Percentiles rank a stretch among this genome's conserved stretches.
Conservation (phyloP, 2,113 vertebrate species). For the Microtus pennsylvanicus region DNA sequence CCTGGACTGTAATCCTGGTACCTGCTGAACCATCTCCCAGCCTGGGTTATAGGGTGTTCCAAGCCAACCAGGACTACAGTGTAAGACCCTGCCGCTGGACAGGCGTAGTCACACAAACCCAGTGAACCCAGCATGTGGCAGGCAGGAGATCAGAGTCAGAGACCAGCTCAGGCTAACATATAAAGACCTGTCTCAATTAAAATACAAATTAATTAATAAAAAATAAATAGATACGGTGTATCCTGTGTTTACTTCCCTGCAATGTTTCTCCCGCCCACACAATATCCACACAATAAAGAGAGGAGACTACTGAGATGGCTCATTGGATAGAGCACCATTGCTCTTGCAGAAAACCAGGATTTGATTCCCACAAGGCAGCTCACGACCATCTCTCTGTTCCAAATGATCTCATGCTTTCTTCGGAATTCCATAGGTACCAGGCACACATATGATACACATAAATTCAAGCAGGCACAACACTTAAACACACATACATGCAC, state of each 20-base stretch:
- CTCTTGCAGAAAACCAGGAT: background rate
- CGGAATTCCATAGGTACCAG: background rate
- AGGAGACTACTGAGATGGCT: background rate
- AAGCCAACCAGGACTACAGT: background rate
- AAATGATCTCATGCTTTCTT: background rate
- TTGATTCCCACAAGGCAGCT: background rate
- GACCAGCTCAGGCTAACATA: background rate
- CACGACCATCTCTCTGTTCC: background rate
- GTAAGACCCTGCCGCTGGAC: background rate
- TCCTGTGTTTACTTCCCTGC: conserved; percentile 18
- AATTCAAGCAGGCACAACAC: background rate
- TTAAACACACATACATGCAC: background rate
- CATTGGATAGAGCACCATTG: no score
- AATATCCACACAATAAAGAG: background rate
- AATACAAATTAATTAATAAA: no score
- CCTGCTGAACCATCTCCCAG: background rate
- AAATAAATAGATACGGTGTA: no score
- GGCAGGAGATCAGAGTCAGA: background rate
- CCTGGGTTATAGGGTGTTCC: background rate
- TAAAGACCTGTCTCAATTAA: background rate
- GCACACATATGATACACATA: background rate
- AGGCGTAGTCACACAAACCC: background rate
- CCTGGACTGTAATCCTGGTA: background rate
- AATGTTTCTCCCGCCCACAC: background rate
- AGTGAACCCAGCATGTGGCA: background rate